phyloP scores from a whole-genome alignment of 2,113 vertebrate genomes.

The Mobula hypostoma region DNA sequence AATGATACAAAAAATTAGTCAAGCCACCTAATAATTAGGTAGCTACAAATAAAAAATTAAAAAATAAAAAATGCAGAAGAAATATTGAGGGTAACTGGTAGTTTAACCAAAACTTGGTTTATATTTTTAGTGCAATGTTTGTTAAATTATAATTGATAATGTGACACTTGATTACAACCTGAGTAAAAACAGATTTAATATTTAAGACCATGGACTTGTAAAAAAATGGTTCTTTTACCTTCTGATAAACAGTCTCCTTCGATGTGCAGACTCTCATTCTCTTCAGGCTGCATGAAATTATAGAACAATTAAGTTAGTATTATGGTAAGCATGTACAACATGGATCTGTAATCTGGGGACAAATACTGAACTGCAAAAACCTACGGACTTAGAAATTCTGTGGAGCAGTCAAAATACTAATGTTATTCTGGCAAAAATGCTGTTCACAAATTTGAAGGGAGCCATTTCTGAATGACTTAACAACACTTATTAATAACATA shows the following conservation, averaged over 20 bases:
- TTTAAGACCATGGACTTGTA: background rate
- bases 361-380: background rate
- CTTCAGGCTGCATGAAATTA: slow-evolving; percentile 57
- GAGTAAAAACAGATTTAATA: background rate
- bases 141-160: background rate
- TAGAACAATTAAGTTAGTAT: background rate
- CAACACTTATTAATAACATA: too few species aligned
- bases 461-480: too few species aligned
- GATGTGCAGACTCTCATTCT: slow-evolving; percentile 55
- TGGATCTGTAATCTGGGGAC: background rate
- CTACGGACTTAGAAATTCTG: too few species aligned
- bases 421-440: too few species aligned
- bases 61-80: background rate
- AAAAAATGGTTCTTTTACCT: slow-evolving; percentile 44
- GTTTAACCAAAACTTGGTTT: slow-evolving; percentile 5
- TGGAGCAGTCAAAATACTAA: too few species aligned
- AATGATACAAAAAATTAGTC: background rate
- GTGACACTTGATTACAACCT: background rate
- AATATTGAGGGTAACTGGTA: background rate
- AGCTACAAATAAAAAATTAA: background rate
- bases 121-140: background rate
- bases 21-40: background rate
- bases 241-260: slow-evolving; percentile 52
- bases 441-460: too few species aligned
- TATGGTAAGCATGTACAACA: background rate